Percentiles rank a stretch among this genome's conserved stretches.
Conservation (phyloP, 2,888 invertebrate species). For the Megalurothrips usitatus region DNA sequence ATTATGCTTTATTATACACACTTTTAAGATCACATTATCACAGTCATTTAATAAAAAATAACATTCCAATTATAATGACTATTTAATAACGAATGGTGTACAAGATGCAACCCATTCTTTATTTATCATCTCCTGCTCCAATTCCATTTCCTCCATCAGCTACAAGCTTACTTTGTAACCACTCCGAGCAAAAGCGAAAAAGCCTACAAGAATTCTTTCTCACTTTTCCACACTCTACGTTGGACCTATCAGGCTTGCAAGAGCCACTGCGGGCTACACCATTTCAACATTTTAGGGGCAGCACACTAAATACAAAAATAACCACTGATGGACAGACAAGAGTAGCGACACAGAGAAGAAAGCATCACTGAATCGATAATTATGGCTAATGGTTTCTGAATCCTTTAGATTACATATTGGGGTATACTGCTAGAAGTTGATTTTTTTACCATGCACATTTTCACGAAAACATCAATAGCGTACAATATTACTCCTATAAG, state of each 20-base stretch:
- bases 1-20: slow-evolving; percentile 27
- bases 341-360: not conserved
- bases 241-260: slow-evolving; percentile 11
- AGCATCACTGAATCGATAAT: slow-evolving; percentile 11
- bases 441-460: slow-evolving; percentile 22
- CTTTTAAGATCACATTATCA: slow-evolving; percentile 24
- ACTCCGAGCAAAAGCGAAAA: slow-evolving; percentile 26
- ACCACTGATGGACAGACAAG: slow-evolving; percentile 22
- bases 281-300: not conserved
- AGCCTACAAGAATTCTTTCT: slow-evolving; percentile 17
- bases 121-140: slow-evolving; percentile 17
- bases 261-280: not conserved
- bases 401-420: not conserved
- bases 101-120: slow-evolving; percentile 4
- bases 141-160: not conserved
- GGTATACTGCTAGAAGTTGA: slow-evolving; percentile 22
- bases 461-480: slow-evolving; percentile 25
- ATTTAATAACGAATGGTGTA: slow-evolving; percentile 14
- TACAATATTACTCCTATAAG: slow-evolving; percentile 20
- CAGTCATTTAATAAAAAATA: slow-evolving; percentile 27
- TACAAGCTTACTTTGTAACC: slow-evolving; percentile 25
- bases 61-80: slow-evolving; percentile 27
- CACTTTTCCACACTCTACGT: slow-evolving; percentile 21
- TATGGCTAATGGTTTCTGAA: not conserved
- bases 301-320: slow-evolving; percentile 27